Evolutionary conservation across 2,888 invertebrate genomes (phyloP), one percentile per base, ranked within the genome.

Genomic region (Pristionchus entomophagus): DNA sequence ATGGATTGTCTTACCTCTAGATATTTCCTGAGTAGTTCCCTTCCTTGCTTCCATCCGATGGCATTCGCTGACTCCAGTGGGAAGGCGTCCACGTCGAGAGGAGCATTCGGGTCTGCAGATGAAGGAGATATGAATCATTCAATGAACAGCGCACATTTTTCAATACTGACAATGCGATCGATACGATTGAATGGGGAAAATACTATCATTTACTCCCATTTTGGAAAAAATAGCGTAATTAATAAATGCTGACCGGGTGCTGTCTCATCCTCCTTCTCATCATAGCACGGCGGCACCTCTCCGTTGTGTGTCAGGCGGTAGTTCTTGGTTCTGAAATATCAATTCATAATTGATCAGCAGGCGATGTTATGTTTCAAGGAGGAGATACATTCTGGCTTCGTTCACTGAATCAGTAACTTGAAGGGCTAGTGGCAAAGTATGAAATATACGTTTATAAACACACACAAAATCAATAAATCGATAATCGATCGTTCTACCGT

Each of bases 21-120:
- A 86, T 96, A 99, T 96, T 99, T 98, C 95, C 98, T 96, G 91
- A 99, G 96, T 94, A 99, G 96, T 95, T 98, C 97, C 89, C 98
- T 95, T 85, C 98, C 98, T 95, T 98, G 97, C 94, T 97, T 96
- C 97, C 98, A 99, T 93, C 97, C 97, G 88, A 97, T 96, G 93
- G 97, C 96, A 93, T 94, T 93, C 94, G 94, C 82, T 92, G 86
- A 84, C 35, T 80, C 83, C 26, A 77, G 41, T 35, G 86, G 83
- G 88, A 93, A 86, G 53, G 93, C 93, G 88, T 94, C 94, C 22
- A 94, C 94, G 90, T 95, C 94, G 80, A 94, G 91, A 32, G 94
- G 93, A 87, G 94, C 94, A 90, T 94, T 84, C 29, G 69, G 26
- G 45, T 87, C 87, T 87, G 35, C 29, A 45, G 19, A 65, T 3